Conservation (phyloP, 2,888 invertebrate genomes). For the Pandemis corylana region DNA sequence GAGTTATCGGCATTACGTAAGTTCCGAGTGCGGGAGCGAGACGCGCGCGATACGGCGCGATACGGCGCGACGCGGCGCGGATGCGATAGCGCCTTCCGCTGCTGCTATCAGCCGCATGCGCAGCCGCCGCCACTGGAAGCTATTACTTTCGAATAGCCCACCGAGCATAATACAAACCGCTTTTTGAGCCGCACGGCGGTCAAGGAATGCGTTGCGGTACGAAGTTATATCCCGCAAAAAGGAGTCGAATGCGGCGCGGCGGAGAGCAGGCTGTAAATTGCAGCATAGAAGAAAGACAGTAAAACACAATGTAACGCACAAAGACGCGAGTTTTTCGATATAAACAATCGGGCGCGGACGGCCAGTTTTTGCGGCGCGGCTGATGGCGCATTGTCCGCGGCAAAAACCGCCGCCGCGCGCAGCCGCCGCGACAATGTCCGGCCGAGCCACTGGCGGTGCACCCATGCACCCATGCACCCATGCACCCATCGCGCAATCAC, state of each 20-base stretch:
- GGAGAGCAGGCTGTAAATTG: conserved; percentile 22
- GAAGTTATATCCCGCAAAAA: conserved; percentile 22
- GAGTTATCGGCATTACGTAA: conserved; percentile 7
- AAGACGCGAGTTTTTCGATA: conserved; percentile 32
- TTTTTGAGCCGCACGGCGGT: conserved; percentile 15
- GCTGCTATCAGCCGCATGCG: conserved; percentile 12
- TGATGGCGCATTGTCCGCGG: conserved; percentile 31
- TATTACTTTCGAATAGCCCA: conserved; percentile 10
- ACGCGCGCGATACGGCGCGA: background rate
- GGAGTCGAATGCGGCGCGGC: conserved; percentile 12
- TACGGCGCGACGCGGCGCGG: conserved; percentile 25
- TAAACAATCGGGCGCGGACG: conserved; percentile 30
- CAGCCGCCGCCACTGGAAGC: conserved; percentile 13
- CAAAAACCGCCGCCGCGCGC: conserved; percentile 18
- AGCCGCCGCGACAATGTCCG: no score
- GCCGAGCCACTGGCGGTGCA: no score
- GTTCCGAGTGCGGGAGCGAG: conserved; percentile 14
- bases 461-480: no score
- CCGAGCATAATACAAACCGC: conserved; percentile 18
- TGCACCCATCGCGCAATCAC: no score
- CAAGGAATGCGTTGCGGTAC: conserved; percentile 12
- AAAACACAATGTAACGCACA: conserved; percentile 41
- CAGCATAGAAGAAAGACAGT: conserved; percentile 26
- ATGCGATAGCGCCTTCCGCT: conserved; percentile 40
- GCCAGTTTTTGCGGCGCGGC: conserved; percentile 21